Evolutionary conservation across 1,140 invertebrate species (phyloP).

Genomic region (Diabrotica undecimpunctata): DNA sequence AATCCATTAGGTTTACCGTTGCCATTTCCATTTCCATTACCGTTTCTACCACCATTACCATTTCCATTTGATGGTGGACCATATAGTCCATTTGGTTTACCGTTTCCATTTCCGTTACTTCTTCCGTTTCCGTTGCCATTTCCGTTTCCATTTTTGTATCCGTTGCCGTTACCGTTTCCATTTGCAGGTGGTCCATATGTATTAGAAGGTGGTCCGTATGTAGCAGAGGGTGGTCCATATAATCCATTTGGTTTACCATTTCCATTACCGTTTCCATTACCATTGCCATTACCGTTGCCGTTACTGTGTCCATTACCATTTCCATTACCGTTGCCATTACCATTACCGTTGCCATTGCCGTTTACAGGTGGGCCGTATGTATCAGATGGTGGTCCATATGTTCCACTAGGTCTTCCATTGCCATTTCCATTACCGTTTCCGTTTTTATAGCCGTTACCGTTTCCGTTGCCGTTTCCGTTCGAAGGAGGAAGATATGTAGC

Average conservation of each 20-base stretch:
- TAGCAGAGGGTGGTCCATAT: constrained; percentile 21
- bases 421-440: constrained; percentile 30
- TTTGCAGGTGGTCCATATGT: not conserved
- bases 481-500: constrained; percentile 28
- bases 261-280: constrained; percentile 31
- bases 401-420: constrained; percentile 17
- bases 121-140: constrained; percentile 21
- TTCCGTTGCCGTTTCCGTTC: constrained; percentile 30
- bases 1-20: constrained; percentile 20
- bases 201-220: not conserved
- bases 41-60: constrained; percentile 30
- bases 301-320: constrained; percentile 29
- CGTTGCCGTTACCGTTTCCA: constrained; percentile 7
- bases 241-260: constrained; percentile 20
- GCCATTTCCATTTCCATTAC: constrained; percentile 30
- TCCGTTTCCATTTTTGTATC: constrained; percentile 23
- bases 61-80: constrained; percentile 24
- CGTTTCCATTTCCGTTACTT: constrained; percentile 3
- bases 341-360: constrained; percentile 27
- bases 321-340: constrained; percentile 27
- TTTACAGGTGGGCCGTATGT: constrained; percentile 18
- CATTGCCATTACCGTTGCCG: constrained; percentile 21
- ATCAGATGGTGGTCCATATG: constrained; percentile 15
- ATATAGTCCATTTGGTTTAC: constrained; percentile 16
- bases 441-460: constrained; percentile 21